phyloP scores from a whole-genome alignment of 2,113 vertebrate genomes.

The Xenopus laevis region DNA sequence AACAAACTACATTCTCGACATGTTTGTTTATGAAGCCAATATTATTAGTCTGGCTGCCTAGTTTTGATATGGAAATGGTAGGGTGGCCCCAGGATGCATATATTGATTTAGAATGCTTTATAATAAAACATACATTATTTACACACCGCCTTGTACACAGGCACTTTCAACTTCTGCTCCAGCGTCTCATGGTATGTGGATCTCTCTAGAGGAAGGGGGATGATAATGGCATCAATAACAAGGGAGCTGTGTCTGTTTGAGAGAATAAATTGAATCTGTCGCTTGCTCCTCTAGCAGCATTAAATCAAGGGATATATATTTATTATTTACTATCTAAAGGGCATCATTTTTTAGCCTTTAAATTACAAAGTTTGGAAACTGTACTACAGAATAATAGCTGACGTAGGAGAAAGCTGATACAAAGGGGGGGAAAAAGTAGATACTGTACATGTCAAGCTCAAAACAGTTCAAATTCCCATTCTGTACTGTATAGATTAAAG shows the following conservation, averaged over 20 bases:
- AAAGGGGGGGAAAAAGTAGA: no score
- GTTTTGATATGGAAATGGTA: no score
- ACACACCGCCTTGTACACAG: background rate
- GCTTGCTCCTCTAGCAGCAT: background rate
- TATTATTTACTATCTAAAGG: slow-evolving; percentile 23
- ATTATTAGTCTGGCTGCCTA: no score
- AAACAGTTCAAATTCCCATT: no score
- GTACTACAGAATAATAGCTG: slow-evolving; percentile 4
- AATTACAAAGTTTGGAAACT: slow-evolving; percentile 9
- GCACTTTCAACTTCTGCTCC: background rate
- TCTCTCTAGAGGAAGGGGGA: background rate
- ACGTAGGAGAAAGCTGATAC: background rate
- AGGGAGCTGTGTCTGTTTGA: slow-evolving; percentile 11
- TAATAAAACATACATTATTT: background rate
- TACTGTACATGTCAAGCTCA: no score
- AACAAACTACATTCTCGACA: no score
- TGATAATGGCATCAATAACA: slow-evolving; percentile 18
- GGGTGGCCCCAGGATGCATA: no score
- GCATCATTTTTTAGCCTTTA: background rate
- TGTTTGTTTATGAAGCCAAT: no score
- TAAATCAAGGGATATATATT: slow-evolving; percentile 24
- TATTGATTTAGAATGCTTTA: no score
- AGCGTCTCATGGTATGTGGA: background rate
- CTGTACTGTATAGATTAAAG: no score
- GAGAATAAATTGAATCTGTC: slow-evolving; percentile 29